phyloP scores from a whole-genome alignment of 2,888 invertebrate genomes.

The Falcaria lacertinaria region DNA sequence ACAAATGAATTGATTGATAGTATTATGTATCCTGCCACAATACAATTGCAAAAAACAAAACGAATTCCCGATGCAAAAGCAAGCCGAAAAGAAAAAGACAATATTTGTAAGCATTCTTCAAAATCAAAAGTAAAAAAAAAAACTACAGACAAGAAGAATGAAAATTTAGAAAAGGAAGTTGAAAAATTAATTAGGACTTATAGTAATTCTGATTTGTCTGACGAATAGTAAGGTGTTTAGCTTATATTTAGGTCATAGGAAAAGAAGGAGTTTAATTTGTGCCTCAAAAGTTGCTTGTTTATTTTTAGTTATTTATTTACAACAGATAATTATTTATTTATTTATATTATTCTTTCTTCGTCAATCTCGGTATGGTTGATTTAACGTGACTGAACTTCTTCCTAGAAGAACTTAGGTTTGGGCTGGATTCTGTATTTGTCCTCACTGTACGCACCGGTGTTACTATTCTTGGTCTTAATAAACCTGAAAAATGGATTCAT shows the following conservation, averaged over 20 bases:
- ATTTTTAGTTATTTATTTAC: constrained; percentile 1
- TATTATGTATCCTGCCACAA: constrained; percentile 38
- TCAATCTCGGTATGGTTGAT: constrained; percentile 63
- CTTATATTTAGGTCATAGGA: constrained; percentile 1
- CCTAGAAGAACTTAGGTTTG: constrained; percentile 46
- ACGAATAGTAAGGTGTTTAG: constrained; percentile 18
- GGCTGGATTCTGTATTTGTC: constrained; percentile 35
- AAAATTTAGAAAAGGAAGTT: constrained; percentile 55
- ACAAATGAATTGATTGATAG: constrained; percentile 48
- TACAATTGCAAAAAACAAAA: constrained; percentile 30
- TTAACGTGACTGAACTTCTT: constrained; percentile 66
- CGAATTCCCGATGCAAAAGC: constrained; percentile 21
- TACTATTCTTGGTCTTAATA: constrained; percentile 51
- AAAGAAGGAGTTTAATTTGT: constrained; percentile 7
- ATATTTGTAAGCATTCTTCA: constrained; percentile 26
- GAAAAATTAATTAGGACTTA: constrained; percentile 49
- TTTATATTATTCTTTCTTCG: constrained; percentile 45
- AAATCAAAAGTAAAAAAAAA: constrained; percentile 45
- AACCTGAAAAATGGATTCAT: constrained; percentile 35
- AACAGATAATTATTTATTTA: constrained; percentile 5
- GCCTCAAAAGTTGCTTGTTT: constrained; percentile 5
- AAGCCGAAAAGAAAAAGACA: constrained; percentile 32
- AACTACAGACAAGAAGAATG: constrained; percentile 31
- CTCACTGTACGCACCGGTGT: constrained; percentile 42
- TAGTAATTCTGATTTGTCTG: constrained; percentile 45